These are phyloP conservation scores for Dendrophyllia cribrosa DNA, from an alignment of 64 coral and sea anemone species.

Conservation along the genomic window DNA sequence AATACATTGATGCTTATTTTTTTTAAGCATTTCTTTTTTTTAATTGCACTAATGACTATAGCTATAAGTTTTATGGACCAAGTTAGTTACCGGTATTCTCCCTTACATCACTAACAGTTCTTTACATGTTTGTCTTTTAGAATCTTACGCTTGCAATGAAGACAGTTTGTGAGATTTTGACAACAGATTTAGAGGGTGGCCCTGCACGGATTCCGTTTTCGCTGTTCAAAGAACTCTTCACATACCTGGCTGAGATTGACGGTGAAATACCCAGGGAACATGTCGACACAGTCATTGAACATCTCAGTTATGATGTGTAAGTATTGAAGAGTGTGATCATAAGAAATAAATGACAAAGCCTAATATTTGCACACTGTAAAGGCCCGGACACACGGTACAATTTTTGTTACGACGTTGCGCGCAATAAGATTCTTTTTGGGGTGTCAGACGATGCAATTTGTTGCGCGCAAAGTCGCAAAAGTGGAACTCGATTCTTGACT, in stretches of 20 bases:
- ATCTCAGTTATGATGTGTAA: constrained; percentile 98
- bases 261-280: constrained; percentile 96
- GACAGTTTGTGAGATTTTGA: constrained; percentile 97
- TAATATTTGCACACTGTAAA: no score
- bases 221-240: constrained; percentile 94
- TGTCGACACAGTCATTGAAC: constrained; percentile 91
- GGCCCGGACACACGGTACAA: no score
- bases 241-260: constrained; percentile 92
- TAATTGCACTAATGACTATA: no score
- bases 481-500: no score
- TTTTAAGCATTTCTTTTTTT: no score
- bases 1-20: no score
- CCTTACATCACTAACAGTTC: background rate
- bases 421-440: no score
- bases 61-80: no score
- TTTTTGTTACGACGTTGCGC: no score
- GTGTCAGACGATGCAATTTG: no score
- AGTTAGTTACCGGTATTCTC: background rate
- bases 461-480: no score
- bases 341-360: no score
- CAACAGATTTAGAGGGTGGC: constrained; percentile 93
- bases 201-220: constrained; percentile 86
- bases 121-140: constrained; percentile 32
- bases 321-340: background rate
- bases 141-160: constrained; percentile 94